Evolutionary conservation across 1,140 invertebrate genomes (phyloP).

Genomic region (Gerris buenoi): DNA sequence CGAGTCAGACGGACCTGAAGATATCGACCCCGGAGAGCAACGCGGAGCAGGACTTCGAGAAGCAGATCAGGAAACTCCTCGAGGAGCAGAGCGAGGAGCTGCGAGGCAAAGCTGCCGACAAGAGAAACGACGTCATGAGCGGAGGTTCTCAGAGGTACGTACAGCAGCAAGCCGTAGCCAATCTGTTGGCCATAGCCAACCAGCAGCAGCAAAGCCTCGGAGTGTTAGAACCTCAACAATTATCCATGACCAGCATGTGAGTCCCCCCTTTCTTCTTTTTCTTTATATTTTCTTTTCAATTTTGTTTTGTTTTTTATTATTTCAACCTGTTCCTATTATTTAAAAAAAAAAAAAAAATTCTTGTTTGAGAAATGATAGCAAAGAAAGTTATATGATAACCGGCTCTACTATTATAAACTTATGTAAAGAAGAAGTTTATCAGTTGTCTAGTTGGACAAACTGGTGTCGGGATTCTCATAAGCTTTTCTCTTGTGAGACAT

Average conservation of each 20-base stretch:
- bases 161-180: constrained; percentile 10
- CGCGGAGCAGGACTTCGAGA: constrained; percentile 18
- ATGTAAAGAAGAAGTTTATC: no score
- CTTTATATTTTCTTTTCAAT: constrained; percentile 7
- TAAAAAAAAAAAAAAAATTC: no score
- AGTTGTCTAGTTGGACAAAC: no score
- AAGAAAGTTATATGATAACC: no score
- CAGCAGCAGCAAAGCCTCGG: constrained; percentile 18
- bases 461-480: no score
- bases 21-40: constrained; percentile 10
- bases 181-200: constrained; percentile 15
- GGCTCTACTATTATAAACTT: no score
- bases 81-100: constrained; percentile 50
- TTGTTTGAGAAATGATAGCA: no score
- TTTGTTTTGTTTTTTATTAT: no score
- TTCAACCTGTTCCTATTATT: no score
- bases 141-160: constrained; percentile 13
- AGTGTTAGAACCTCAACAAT: background rate
- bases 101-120: constrained; percentile 27
- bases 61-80: constrained; percentile 49
- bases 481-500: no score
- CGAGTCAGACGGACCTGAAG: constrained; percentile 41
- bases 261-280: constrained; percentile 7
- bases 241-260: constrained; percentile 7
- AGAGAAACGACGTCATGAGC: background rate